Conservation (phyloP, 2,797 vertebrate species). For the Coranthus polyacanthus region DNA sequence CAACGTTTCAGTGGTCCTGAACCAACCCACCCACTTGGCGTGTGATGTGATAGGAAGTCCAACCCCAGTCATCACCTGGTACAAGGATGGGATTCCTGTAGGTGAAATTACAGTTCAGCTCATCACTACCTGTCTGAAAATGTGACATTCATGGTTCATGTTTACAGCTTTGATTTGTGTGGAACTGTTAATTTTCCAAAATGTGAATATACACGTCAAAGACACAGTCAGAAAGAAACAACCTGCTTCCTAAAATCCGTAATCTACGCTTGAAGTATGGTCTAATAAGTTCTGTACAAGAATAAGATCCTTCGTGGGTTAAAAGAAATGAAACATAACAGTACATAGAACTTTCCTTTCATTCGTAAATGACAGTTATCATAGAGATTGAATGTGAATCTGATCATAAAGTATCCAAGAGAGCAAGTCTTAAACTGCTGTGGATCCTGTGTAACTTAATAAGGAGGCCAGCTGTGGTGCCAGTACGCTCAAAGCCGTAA, state of each 20-base stretch:
- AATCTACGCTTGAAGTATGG: slow-evolving; percentile 22
- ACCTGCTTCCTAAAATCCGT: slow-evolving; percentile 6
- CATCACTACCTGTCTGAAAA: too few relatives aligned
- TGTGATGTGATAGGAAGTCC: slow-evolving; percentile 95
- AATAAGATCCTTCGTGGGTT: slow-evolving; percentile 6
- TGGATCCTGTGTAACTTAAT: slow-evolving; percentile 22
- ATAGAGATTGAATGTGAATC: slow-evolving; percentile 30
- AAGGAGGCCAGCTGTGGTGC: slow-evolving; percentile 14
- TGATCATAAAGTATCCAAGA: slow-evolving; percentile 63
- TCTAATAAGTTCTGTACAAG: slow-evolving; percentile 3
- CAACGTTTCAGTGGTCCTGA: slow-evolving; percentile 90
- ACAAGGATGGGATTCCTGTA: slow-evolving; percentile 91
- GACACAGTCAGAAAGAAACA: slow-evolving; percentile 2
- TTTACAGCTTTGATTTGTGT: too few relatives aligned
- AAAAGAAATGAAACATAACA: slow-evolving; percentile 33
- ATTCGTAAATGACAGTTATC: slow-evolving; percentile 37
- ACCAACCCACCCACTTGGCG: slow-evolving; percentile 87
- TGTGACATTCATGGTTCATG: too few relatives aligned
- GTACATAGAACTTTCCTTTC: too few relatives aligned
- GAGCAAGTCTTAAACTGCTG: slow-evolving; percentile 36
- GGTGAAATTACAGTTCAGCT: slow-evolving; percentile 67
- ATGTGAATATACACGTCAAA: too few relatives aligned
- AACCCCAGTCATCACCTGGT: slow-evolving; percentile 91
- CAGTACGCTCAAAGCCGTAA: slow-evolving; percentile 37
- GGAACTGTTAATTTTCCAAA: too few relatives aligned